These are phyloP conservation scores for Austrofundulus limnaeus DNA, from an alignment of 2,113 vertebrate species.

Conservation along the genomic window DNA sequence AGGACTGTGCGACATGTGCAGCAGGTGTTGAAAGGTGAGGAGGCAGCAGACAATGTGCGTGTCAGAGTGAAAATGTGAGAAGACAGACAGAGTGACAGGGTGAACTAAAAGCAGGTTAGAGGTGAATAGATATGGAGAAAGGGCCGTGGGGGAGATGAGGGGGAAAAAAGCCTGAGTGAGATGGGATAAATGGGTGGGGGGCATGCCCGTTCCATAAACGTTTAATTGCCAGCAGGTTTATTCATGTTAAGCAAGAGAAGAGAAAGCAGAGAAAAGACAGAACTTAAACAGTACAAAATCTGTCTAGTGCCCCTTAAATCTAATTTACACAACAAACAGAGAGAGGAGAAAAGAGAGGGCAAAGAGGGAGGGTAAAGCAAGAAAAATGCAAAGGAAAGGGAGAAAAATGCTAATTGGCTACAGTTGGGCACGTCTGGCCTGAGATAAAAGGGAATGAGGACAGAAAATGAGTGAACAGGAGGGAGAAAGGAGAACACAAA, in stretches of 20 bases:
- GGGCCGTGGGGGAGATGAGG: slow-evolving; percentile 21
- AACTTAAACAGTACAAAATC: slow-evolving; percentile 74
- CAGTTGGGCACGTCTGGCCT: slow-evolving; percentile 81
- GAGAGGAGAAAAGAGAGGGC: slow-evolving; percentile 66
- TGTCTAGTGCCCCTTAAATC: slow-evolving; percentile 75
- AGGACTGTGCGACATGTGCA: slow-evolving; percentile 44
- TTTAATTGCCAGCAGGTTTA: slow-evolving; percentile 79
- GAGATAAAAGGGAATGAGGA: slow-evolving; percentile 76
- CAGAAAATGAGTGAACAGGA: slow-evolving; percentile 58
- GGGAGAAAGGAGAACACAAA: slow-evolving; percentile 51
- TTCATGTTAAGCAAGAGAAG: slow-evolving; percentile 66
- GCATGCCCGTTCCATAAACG: slow-evolving; percentile 70
- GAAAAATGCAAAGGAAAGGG: slow-evolving; percentile 47
- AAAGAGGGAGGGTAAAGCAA: slow-evolving; percentile 42
- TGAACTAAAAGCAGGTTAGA: slow-evolving; percentile 61
- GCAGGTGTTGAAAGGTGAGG: slow-evolving; percentile 68
- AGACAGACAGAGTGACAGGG: slow-evolving; percentile 49
- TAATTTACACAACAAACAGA: slow-evolving; percentile 80
- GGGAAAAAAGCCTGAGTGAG: slow-evolving; percentile 43
- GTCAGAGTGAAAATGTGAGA: slow-evolving; percentile 35
- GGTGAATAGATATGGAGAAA: slow-evolving; percentile 53
- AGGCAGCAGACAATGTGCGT: slow-evolving; percentile 48
- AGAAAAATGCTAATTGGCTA: slow-evolving; percentile 78
- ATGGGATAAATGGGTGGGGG: slow-evolving; percentile 62
- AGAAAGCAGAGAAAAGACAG: slow-evolving; percentile 53